phyloP scores from a whole-genome alignment of 2,888 invertebrate species.

The Torymus aiolomorphi region DNA sequence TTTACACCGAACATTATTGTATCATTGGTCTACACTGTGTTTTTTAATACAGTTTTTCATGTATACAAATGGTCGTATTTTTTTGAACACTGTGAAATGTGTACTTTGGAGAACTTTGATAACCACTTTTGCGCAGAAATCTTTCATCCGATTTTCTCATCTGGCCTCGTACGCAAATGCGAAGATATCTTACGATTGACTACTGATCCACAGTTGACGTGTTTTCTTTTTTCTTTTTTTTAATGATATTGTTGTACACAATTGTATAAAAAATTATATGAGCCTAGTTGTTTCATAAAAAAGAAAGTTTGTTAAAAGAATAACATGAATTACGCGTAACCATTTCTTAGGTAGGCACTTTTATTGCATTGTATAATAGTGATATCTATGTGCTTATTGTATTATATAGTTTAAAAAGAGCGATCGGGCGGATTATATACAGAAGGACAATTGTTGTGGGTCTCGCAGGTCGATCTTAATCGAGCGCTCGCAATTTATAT shows the following conservation, averaged over 20 bases:
- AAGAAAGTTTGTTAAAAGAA: constrained; percentile 68
- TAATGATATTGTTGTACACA: constrained; percentile 67
- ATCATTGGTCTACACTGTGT: constrained; percentile 29
- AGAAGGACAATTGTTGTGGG: constrained; percentile 68
- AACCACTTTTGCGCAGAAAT: constrained; percentile 50
- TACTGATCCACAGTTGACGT: constrained; percentile 61
- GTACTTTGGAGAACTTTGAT: constrained; percentile 53
- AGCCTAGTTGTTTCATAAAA: constrained; percentile 67
- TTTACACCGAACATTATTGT: constrained; percentile 39
- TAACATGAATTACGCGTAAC: constrained; percentile 69
- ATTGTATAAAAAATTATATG: constrained; percentile 66
- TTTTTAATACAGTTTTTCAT: constrained; percentile 32
- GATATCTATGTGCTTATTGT: constrained; percentile 73
- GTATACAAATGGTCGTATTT: neutral
- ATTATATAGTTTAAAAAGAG: constrained; percentile 71
- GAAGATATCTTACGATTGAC: constrained; percentile 60
- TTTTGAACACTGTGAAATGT: constrained; percentile 4
- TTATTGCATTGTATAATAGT: constrained; percentile 72
- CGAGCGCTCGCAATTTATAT: constrained; percentile 60
- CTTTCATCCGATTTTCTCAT: constrained; percentile 30
- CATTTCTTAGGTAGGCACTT: constrained; percentile 68
- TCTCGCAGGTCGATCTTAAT: constrained; percentile 67
- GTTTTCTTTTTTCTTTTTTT: constrained; percentile 54
- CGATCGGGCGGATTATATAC: constrained; percentile 66
- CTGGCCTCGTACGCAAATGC: constrained; percentile 34